Conservation (phyloP, 2,888 invertebrate species). For the Caenorhabditis sp. region DNA sequence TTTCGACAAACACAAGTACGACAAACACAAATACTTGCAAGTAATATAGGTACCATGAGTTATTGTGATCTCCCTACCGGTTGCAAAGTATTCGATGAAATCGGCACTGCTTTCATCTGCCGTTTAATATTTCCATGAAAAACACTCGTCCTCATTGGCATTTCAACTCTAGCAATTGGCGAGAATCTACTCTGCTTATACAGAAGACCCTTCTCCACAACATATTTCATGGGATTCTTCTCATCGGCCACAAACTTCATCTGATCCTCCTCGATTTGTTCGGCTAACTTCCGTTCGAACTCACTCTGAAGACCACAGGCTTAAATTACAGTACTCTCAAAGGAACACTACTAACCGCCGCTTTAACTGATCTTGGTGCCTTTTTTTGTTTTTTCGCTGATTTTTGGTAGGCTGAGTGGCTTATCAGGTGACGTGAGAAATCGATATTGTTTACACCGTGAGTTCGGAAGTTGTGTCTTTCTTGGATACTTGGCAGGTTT, state of each 20-base stretch:
- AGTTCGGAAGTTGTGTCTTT: not conserved
- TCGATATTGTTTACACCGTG: not conserved
- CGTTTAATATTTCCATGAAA: slow-evolving; percentile 36
- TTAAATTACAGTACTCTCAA: no score
- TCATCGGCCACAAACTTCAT: slow-evolving; percentile 40
- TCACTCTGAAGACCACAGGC: slow-evolving; percentile 30
- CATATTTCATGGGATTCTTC: slow-evolving; percentile 40
- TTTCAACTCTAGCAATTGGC: slow-evolving; percentile 29
- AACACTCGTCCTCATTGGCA: slow-evolving; percentile 25
- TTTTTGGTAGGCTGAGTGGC: no score
- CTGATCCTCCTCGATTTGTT: slow-evolving; percentile 38
- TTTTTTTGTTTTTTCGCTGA: no score
- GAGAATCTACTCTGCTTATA: slow-evolving; percentile 30
- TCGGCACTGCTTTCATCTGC: slow-evolving; percentile 31
- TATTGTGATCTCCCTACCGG: not conserved
- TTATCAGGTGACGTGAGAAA: not conserved
- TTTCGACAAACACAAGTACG: no score
- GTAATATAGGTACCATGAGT: no score
- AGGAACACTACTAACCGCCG: no score
- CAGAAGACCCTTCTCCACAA: slow-evolving; percentile 32
- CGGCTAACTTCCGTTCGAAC: slow-evolving; percentile 28
- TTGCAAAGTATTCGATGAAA: slow-evolving; percentile 10
- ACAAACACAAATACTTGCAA: no score
- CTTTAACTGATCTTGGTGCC: no score
- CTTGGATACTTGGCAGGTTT: not conserved